These are phyloP conservation scores for Chorisops tibialis DNA, from an alignment of 2,888 invertebrate species.

Conservation along the genomic window DNA sequence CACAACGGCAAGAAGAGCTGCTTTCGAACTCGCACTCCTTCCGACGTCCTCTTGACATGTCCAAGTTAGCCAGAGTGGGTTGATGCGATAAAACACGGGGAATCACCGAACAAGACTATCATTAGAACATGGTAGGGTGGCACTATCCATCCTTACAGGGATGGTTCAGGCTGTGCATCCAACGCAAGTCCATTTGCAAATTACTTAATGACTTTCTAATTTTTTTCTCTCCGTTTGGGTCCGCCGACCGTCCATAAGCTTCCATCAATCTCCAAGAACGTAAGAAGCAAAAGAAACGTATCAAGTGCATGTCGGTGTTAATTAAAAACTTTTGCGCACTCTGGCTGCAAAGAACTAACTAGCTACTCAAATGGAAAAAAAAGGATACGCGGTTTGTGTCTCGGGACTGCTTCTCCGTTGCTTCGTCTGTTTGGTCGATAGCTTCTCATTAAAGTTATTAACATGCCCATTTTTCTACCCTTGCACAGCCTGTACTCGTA, in stretches of 20 bases:
- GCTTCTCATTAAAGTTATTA: conserved; percentile 25
- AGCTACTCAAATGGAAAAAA: neutral
- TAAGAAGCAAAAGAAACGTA: conserved; percentile 26
- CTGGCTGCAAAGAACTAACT: conserved; percentile 14
- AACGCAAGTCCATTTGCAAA: conserved; percentile 36
- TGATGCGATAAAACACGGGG: neutral
- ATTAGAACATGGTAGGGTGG: neutral
- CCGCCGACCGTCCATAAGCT: neutral
- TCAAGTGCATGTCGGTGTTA: conserved; percentile 35
- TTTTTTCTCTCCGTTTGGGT: conserved; percentile 22
- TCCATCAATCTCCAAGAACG: conserved; percentile 20
- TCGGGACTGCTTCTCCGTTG: neutral
- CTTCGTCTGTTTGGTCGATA: conserved; percentile 1
- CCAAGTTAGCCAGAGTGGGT: neutral
- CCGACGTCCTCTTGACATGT: neutral
- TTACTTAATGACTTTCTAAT: conserved; percentile 38
- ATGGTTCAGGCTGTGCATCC: neutral
- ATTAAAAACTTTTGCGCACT: conserved; percentile 35
- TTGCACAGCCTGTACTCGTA: too few relatives aligned
- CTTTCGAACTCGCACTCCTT: neutral
- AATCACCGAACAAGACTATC: neutral
- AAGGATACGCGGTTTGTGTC: neutral
- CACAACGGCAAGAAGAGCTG: neutral
- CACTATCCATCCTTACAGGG: neutral
- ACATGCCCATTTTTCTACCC: too few relatives aligned